A percentile compares a stretch with the other conserved stretches of the same genome.
phyloP scores from a whole-genome alignment of 2,888 invertebrate genomes.

The Rosalia funebris region DNA sequence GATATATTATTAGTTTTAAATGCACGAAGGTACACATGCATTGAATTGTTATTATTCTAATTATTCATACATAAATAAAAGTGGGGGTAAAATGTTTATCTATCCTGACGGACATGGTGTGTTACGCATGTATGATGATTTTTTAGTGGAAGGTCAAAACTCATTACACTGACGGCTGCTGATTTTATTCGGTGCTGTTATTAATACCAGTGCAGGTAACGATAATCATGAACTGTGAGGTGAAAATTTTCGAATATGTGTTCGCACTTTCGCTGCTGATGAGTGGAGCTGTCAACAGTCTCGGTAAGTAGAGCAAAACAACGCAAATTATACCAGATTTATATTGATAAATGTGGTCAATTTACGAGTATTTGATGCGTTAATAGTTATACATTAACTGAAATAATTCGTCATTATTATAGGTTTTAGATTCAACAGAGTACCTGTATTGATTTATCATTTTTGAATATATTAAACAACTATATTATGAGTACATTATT shows the following conservation, averaged over 20 bases:
- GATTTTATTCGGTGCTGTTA: conserved; percentile 49
- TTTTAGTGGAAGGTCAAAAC: conserved; percentile 59
- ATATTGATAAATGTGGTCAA: too few relatives aligned
- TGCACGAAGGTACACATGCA: not conserved
- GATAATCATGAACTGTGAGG: conserved; percentile 43
- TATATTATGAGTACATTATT: too few relatives aligned
- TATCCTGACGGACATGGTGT: conserved; percentile 24
- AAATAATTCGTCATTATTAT: too few relatives aligned
- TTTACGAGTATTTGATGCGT: too few relatives aligned
- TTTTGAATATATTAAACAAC: too few relatives aligned
- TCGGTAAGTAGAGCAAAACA: conserved; percentile 41
- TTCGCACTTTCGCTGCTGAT: conserved; percentile 33
- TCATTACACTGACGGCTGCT: conserved; percentile 50
- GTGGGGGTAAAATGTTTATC: conserved; percentile 18
- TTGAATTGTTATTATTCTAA: not conserved
- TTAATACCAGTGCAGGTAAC: conserved; percentile 40
- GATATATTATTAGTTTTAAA: not conserved
- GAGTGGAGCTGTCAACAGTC: conserved; percentile 26
- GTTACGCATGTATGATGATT: conserved; percentile 60
- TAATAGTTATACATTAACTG: too few relatives aligned
- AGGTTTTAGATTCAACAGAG: too few relatives aligned
- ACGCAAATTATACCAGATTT: too few relatives aligned
- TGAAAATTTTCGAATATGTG: conserved; percentile 40
- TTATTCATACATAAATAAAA: conserved; percentile 9
- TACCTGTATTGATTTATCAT: too few relatives aligned